phyloP scores from a whole-genome alignment of 2,888 invertebrate genomes.

The Busseola fusca region DNA sequence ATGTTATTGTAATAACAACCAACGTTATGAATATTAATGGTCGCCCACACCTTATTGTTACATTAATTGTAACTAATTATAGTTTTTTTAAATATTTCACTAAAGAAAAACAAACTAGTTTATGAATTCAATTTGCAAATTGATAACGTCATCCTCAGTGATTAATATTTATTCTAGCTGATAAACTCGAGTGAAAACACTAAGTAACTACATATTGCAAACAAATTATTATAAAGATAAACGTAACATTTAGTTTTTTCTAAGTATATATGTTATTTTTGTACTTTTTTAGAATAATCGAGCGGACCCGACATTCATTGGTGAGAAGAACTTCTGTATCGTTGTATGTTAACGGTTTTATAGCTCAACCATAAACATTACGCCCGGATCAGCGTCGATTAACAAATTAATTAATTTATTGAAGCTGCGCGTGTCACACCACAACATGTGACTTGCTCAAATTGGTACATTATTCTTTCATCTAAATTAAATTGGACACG shows the following conservation, averaged over 20 bases:
- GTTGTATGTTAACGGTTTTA: slow-evolving; percentile 18
- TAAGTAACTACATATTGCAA: slow-evolving; percentile 23
- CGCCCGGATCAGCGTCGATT: slow-evolving; percentile 38
- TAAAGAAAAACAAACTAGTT: slow-evolving; percentile 46
- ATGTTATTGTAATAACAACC: slow-evolving; percentile 54
- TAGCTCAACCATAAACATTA: slow-evolving; percentile 41
- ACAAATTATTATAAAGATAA: slow-evolving; percentile 40
- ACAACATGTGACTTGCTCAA: slow-evolving; percentile 44
- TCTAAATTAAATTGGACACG: slow-evolving; percentile 38
- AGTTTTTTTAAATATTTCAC: slow-evolving; percentile 42
- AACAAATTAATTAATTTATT: slow-evolving; percentile 55
- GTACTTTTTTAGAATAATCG: slow-evolving; percentile 21
- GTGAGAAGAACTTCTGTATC: slow-evolving; percentile 7
- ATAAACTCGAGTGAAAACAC: slow-evolving; percentile 43
- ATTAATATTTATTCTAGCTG: slow-evolving; percentile 50
- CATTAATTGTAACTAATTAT: slow-evolving; percentile 52
- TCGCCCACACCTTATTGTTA: slow-evolving; percentile 53
- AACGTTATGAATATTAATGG: slow-evolving; percentile 58
- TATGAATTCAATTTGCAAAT: slow-evolving; percentile 54
- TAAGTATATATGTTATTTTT: neutral
- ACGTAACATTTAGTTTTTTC: slow-evolving; percentile 1
- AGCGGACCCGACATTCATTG: slow-evolving; percentile 1
- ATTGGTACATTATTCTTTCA: slow-evolving; percentile 33
- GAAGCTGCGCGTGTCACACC: slow-evolving; percentile 34
- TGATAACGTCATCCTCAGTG: slow-evolving; percentile 49